These are phyloP conservation scores for Thymelicus lineola DNA, from an alignment of 2,888 invertebrate genomes.

Conservation along the genomic window DNA sequence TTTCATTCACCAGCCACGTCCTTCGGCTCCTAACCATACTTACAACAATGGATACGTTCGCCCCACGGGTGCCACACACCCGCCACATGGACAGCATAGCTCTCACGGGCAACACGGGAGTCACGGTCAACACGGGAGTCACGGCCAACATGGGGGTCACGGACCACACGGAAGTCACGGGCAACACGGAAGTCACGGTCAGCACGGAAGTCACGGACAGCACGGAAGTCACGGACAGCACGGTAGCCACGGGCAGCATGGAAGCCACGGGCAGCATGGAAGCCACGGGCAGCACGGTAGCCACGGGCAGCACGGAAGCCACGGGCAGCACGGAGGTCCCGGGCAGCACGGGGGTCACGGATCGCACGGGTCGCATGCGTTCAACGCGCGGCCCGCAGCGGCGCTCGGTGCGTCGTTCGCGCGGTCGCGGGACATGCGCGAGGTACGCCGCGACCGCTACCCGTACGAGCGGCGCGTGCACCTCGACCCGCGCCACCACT, in stretches of 20 bases:
- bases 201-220: neutral
- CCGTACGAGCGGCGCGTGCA: constrained; percentile 66
- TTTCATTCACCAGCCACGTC: constrained; percentile 49
- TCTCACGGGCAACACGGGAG: constrained; percentile 5
- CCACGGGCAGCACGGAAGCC: constrained; percentile 16
- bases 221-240: neutral
- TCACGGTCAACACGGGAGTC: constrained; percentile 26
- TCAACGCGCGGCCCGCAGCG: constrained; percentile 39
- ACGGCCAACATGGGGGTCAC: constrained; percentile 24
- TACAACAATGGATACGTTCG: constrained; percentile 67
- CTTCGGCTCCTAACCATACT: constrained; percentile 54
- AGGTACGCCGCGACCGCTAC: constrained; percentile 65
- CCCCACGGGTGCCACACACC: constrained; percentile 42
- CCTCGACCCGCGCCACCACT: constrained; percentile 52
- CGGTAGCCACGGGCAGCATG: constrained; percentile 1
- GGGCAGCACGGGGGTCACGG: constrained; percentile 15
- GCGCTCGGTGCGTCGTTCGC: constrained; percentile 43
- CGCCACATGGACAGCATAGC: constrained; percentile 30
- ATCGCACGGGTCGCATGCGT: constrained; percentile 17
- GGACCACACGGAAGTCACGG: constrained; percentile 21
- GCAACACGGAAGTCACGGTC: neutral
- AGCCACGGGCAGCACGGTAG: constrained; percentile 19
- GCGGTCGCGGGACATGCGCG: constrained; percentile 47
- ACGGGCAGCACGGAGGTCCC: neutral
- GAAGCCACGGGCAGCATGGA: constrained; percentile 4